These are phyloP conservation scores for Dallia pectoralis DNA, from an alignment of 2,797 vertebrate species.

Conservation along the genomic window DNA sequence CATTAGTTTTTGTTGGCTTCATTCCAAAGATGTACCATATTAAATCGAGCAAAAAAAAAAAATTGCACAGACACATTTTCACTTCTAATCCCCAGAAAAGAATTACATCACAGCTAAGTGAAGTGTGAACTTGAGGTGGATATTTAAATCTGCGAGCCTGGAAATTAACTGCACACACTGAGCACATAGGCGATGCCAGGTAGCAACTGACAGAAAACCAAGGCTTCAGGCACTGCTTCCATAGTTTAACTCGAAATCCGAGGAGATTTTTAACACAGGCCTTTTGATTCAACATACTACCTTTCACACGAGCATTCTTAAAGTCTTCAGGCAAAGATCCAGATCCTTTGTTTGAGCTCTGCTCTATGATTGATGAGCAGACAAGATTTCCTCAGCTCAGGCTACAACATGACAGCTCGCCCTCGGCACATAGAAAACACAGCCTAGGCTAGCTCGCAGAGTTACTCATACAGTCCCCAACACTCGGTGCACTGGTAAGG, in stretches of 20 bases:
- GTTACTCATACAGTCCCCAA: conserved; percentile 53
- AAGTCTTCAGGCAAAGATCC: conserved; percentile 75
- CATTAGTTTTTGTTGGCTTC: background rate
- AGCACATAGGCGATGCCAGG: conserved; percentile 39
- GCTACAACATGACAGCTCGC: conserved; percentile 71
- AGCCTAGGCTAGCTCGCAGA: conserved; percentile 70
- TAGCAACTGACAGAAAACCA: conserved; percentile 47
- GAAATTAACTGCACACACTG: conserved; percentile 40
- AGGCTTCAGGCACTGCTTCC: conserved; percentile 54
- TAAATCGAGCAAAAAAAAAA: background rate
- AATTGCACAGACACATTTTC: background rate
- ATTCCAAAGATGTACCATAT: background rate
- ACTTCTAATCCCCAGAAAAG: background rate
- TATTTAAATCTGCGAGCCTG: conserved; percentile 46
- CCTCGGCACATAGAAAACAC: conserved; percentile 70
- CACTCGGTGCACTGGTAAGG: conserved; percentile 34
- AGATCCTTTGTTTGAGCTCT: conserved; percentile 65
- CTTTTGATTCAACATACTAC: conserved; percentile 76
- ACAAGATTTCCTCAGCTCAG: conserved; percentile 42
- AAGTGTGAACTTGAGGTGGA: conserved; percentile 31
- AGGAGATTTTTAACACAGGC: conserved; percentile 64
- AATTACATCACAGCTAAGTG: conserved; percentile 11
- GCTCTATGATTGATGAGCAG: conserved; percentile 74
- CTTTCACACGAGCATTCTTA: conserved; percentile 75
- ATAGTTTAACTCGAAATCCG: conserved; percentile 61